Percentiles rank a stretch among this genome's conserved stretches.
phyloP scores from a whole-genome alignment of 92 coral and sea anemone genomes.

The Blastomussa wellsi region DNA sequence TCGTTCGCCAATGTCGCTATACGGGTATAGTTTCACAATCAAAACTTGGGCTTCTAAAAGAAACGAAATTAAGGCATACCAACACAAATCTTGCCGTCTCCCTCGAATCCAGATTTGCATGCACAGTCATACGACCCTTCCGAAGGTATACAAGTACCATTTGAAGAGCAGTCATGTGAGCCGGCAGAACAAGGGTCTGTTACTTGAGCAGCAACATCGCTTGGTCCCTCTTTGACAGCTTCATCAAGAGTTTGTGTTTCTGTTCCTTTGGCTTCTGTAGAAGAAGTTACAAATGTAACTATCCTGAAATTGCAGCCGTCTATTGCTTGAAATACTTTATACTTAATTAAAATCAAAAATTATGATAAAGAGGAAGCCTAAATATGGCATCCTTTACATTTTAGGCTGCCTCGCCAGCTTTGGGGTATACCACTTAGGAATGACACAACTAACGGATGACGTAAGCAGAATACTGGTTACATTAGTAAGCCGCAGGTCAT shows the following conservation, averaged over 20 bases:
- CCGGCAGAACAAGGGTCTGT: background rate
- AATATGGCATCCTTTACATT: too few relatives aligned
- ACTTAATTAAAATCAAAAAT: too few relatives aligned
- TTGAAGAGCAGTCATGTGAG: constrained; percentile 1
- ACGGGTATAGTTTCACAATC: background rate
- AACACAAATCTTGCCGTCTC: constrained; percentile 60
- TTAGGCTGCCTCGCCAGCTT: too few relatives aligned
- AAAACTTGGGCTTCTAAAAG: background rate
- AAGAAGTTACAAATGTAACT: background rate
- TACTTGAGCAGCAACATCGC: constrained; percentile 7
- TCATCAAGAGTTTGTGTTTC: background rate
- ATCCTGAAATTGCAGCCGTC: too few relatives aligned
- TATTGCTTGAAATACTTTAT: too few relatives aligned
- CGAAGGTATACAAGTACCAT: background rate
- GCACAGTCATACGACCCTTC: constrained; percentile 28
- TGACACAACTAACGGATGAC: too few relatives aligned
- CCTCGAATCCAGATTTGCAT: constrained; percentile 54
- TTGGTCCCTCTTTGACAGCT: background rate
- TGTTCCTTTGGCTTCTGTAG: background rate
- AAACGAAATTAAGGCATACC: constrained; percentile 28
- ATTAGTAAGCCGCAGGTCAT: too few relatives aligned
- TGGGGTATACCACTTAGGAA: too few relatives aligned
- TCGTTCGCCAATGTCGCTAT: background rate
- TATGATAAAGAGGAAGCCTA: too few relatives aligned
- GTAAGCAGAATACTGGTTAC: too few relatives aligned